Conservation (phyloP, 2,888 invertebrate species). For the Archips xylosteana region DNA sequence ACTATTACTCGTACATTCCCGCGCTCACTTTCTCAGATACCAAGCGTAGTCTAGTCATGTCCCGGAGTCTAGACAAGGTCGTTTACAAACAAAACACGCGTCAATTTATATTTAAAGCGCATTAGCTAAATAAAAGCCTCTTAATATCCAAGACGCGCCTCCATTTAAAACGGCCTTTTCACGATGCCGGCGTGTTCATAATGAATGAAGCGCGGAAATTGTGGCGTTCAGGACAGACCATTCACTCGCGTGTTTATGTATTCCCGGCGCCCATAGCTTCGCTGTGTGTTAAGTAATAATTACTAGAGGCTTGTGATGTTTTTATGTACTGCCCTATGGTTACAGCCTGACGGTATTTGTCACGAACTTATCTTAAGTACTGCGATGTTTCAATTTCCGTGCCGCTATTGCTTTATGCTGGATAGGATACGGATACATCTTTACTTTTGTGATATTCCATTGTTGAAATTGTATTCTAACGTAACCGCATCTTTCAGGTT, state of each 20-base stretch:
- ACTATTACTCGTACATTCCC: not conserved
- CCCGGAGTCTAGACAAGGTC: conserved; percentile 27
- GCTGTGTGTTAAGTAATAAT: conserved; percentile 14
- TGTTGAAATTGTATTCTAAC: too few relatives aligned
- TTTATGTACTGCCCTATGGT: conserved; percentile 9
- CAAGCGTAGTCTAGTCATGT: conserved; percentile 24
- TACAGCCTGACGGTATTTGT: not conserved
- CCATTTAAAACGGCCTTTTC: conserved; percentile 5
- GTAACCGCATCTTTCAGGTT: too few relatives aligned
- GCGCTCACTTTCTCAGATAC: conserved; percentile 18
- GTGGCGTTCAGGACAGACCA: conserved; percentile 4
- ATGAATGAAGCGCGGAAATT: conserved; percentile 25
- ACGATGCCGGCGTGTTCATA: conserved; percentile 10
- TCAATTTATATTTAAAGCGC: conserved; percentile 17
- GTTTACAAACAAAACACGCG: conserved; percentile 28
- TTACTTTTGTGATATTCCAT: not conserved
- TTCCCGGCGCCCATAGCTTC: conserved; percentile 1
- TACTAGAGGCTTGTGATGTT: not conserved
- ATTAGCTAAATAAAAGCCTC: conserved; percentile 18
- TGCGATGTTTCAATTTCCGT: not conserved
- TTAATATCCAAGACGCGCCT: conserved; percentile 25
- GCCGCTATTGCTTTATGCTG: not conserved
- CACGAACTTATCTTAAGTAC: not conserved
- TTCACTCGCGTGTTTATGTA: conserved; percentile 14
- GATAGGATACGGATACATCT: too few relatives aligned